Evolutionary conservation across 2,888 invertebrate species (phyloP).

Genomic region (Stenodema calcarata): DNA sequence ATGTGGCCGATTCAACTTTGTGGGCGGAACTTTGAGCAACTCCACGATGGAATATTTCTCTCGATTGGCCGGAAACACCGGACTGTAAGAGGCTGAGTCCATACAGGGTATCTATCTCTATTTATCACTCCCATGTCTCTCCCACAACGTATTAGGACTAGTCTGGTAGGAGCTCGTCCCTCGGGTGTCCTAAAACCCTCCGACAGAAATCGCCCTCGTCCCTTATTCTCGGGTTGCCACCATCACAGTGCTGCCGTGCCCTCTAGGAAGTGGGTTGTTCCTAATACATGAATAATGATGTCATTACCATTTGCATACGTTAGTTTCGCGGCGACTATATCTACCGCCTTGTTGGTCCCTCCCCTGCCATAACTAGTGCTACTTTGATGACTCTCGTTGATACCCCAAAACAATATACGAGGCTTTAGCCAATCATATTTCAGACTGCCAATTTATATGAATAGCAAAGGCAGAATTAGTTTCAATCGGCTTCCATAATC

Average conservation of each 20-base stretch:
- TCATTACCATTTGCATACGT: constrained; percentile 11
- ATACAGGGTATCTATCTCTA: constrained; percentile 5
- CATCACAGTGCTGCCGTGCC: background rate
- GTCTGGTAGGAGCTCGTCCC: background rate
- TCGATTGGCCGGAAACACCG: background rate
- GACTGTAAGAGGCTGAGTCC: background rate
- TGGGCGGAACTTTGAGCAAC: background rate
- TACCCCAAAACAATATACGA: too few species aligned
- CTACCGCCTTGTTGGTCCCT: background rate
- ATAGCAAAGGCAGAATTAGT: too few species aligned
- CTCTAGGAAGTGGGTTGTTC: constrained; percentile 6
- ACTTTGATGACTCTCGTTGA: background rate
- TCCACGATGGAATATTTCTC: background rate
- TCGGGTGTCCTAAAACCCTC: background rate
- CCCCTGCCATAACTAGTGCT: background rate
- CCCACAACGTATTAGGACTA: background rate
- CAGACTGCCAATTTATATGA: too few species aligned
- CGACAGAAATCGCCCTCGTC: background rate
- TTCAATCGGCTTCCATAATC: too few species aligned
- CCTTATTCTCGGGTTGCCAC: background rate
- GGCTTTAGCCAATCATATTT: too few species aligned
- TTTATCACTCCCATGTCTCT: constrained; percentile 19
- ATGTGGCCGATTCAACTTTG: background rate
- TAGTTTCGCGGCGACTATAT: background rate
- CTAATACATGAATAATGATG: constrained; percentile 21